Conservation (phyloP, 1,140 invertebrate genomes). For the Conus betulinus region DNA sequence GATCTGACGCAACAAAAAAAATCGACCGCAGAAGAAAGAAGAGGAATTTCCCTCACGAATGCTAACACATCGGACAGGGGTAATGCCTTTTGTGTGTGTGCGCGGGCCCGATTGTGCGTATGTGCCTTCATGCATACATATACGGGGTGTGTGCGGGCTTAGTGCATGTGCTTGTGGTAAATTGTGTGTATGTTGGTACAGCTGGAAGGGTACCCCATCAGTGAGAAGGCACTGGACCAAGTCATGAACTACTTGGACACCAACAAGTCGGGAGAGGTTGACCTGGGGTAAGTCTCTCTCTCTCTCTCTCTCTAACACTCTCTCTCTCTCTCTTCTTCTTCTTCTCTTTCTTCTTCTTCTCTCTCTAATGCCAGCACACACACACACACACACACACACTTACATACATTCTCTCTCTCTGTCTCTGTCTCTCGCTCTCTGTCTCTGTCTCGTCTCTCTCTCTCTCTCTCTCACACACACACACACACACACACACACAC, state of each 20-base stretch:
- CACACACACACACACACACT: not conserved
- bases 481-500: not conserved
- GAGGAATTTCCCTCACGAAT: too few species aligned
- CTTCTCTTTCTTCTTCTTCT: not conserved
- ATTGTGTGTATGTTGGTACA: slow-evolving; percentile 35
- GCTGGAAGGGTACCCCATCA: slow-evolving; percentile 62
- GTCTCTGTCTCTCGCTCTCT: too few species aligned
- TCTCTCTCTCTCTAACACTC: not conserved
- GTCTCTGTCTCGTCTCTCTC: not conserved
- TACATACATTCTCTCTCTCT: too few species aligned
- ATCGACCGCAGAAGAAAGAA: too few species aligned
- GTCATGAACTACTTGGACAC: slow-evolving; percentile 62
- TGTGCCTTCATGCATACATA: slow-evolving; percentile 29
- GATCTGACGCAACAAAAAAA: too few species aligned
- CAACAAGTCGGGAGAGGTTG: slow-evolving; percentile 60
- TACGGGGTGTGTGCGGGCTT: slow-evolving; percentile 39
- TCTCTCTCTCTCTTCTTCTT: not conserved
- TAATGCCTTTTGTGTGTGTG: too few species aligned
- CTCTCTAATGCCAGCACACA: not conserved
- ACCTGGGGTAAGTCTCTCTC: slow-evolving; percentile 54
- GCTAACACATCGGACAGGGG: too few species aligned
- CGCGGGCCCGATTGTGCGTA: not conserved
- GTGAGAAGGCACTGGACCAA: slow-evolving; percentile 55
- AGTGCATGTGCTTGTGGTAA: not conserved
- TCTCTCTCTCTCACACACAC: not conserved